Evolutionary conservation across 2,888 invertebrate genomes (phyloP).

Genomic region (Blastobasis adustella): DNA sequence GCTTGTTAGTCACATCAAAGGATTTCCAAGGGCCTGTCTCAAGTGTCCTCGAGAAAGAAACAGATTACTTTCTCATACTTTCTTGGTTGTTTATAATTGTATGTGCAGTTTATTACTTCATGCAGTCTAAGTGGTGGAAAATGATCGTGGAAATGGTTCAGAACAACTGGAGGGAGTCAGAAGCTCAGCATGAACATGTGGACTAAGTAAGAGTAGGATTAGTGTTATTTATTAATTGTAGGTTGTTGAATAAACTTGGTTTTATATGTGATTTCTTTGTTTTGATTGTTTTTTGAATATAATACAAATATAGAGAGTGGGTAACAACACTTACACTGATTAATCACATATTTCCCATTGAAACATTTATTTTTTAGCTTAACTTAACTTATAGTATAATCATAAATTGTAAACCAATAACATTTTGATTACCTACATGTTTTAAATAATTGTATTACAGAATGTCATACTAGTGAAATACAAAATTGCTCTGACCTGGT

Average conservation of each 20-base stretch:
- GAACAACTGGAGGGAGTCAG: slow-evolving; percentile 91
- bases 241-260: slow-evolving; percentile 6
- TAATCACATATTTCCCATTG: too few species aligned
- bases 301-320: too few species aligned
- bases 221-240: slow-evolving; percentile 11
- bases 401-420: too few species aligned
- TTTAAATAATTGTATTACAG: too few species aligned
- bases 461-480: too few species aligned
- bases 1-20: slow-evolving; percentile 81
- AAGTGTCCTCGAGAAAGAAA: slow-evolving; percentile 82
- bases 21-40: slow-evolving; percentile 89
- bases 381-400: too few species aligned
- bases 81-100: slow-evolving; percentile 90
- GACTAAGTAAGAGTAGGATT: slow-evolving; percentile 55
- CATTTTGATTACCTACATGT: too few species aligned
- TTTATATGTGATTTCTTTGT: slow-evolving; percentile 6
- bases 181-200: slow-evolving; percentile 86
- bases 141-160: slow-evolving; percentile 88
- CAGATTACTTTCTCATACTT: slow-evolving; percentile 86
- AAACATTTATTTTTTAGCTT: too few species aligned
- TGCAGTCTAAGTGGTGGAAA: slow-evolving; percentile 84
- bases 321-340: too few species aligned
- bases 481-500: too few species aligned
- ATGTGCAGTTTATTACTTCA: slow-evolving; percentile 84
- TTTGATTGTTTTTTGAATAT: background rate